phyloP scores from a whole-genome alignment of 2,888 invertebrate genomes.

The Polyploca ridens region DNA sequence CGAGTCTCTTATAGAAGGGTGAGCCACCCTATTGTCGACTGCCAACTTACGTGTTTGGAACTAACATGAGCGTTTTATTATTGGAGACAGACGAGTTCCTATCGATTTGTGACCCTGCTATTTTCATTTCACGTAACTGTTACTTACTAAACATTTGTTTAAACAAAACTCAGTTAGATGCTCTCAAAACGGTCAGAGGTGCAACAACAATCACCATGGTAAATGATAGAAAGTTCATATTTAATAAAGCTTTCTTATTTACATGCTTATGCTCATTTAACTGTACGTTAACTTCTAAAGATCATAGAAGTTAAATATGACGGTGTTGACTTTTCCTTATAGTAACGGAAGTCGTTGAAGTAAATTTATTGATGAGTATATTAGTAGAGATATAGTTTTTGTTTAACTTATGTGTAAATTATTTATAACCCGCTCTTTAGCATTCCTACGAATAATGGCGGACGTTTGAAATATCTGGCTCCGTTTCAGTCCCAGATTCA shows the following conservation, averaged over 20 bases:
- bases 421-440: no score
- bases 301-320: no score
- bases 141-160: conserved; percentile 9
- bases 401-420: no score
- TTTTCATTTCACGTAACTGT: conserved; percentile 26
- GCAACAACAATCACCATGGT: neutral
- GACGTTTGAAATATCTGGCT: neutral
- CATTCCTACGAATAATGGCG: neutral
- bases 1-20: conserved; percentile 78
- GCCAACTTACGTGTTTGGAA: conserved; percentile 70
- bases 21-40: conserved; percentile 76
- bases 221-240: neutral
- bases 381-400: no score
- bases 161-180: neutral
- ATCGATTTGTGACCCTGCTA: conserved; percentile 61
- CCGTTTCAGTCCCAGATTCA: no score
- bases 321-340: no score
- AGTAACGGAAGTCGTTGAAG: no score
- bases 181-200: neutral
- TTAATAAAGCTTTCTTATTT: conserved; percentile 3
- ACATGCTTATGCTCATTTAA: neutral
- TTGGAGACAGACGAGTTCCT: conserved; percentile 65
- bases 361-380: no score
- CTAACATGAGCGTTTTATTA: conserved; percentile 75
- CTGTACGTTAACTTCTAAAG: neutral